phyloP scores from a whole-genome alignment of 2,888 invertebrate species.

The Psococerastis gibbosa region DNA sequence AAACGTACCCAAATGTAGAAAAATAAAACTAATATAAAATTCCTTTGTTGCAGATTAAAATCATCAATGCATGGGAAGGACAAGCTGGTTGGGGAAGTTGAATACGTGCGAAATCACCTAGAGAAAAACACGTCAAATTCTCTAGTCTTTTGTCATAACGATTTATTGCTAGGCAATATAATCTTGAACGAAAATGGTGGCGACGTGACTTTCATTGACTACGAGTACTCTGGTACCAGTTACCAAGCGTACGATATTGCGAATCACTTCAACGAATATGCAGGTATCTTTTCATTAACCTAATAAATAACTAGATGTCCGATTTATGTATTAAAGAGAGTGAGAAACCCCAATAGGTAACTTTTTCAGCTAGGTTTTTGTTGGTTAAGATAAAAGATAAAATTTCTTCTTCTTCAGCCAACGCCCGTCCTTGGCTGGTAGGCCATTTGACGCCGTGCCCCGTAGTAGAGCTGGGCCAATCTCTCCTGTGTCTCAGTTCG shows the following conservation, averaged over 20 bases:
- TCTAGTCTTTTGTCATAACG: constrained; percentile 92
- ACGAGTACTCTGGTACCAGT: constrained; percentile 87
- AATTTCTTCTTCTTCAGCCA: too few relatives aligned
- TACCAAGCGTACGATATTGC: constrained; percentile 93
- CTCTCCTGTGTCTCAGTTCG: too few relatives aligned
- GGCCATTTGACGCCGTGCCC: too few relatives aligned
- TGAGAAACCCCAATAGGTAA: neutral
- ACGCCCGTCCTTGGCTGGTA: too few relatives aligned
- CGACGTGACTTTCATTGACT: constrained; percentile 83
- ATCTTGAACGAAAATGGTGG: constrained; percentile 53
- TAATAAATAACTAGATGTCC: too few relatives aligned
- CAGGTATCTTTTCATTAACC: too few relatives aligned
- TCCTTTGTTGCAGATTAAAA: constrained; percentile 36
- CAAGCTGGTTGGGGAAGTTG: constrained; percentile 45
- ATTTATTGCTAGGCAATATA: constrained; percentile 85
- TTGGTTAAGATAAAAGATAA: neutral
- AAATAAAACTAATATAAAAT: neutral
- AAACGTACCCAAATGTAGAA: too few relatives aligned
- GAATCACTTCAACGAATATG: constrained; percentile 95
- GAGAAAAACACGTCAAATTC: constrained; percentile 43
- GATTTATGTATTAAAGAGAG: neutral
- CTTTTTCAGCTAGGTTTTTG: neutral
- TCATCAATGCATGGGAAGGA: constrained; percentile 38
- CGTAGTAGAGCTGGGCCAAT: too few relatives aligned
- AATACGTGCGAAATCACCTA: constrained; percentile 41